phyloP scores from a whole-genome alignment of 2,113 vertebrate species.

The Indicator maculatus region DNA sequence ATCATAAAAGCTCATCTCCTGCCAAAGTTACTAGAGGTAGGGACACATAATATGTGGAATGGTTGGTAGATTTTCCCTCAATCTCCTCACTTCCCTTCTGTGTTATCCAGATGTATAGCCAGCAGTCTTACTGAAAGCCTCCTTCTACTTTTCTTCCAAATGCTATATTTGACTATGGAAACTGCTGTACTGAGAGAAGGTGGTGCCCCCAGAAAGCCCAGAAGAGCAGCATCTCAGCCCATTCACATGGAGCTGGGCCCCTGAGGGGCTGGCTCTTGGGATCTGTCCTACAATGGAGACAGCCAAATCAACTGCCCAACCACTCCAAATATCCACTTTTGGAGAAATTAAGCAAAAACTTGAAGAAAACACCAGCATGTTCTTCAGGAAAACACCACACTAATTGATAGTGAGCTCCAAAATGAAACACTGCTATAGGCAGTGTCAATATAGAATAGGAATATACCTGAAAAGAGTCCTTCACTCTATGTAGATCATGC shows the following conservation, averaged over 20 bases:
- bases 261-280: neutral
- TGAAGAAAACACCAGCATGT: neutral
- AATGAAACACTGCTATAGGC: neutral
- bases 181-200: neutral
- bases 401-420: neutral
- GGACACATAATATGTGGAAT: neutral
- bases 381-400: neutral
- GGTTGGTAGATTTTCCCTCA: neutral
- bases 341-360: neutral
- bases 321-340: neutral
- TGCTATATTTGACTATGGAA: neutral
- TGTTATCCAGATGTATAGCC: neutral
- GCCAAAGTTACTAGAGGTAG: neutral
- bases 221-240: neutral
- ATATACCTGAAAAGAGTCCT: neutral
- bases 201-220: neutral
- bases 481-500: neutral
- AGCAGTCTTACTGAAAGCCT: neutral
- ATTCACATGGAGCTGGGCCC: neutral
- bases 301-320: neutral
- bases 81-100: neutral
- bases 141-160: neutral
- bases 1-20: neutral
- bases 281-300: neutral
- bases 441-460: neutral